Percentiles rank a stretch among this genome's conserved stretches.
Conservation (phyloP, 2,113 vertebrate species). For the Hydropotes inermis region DNA sequence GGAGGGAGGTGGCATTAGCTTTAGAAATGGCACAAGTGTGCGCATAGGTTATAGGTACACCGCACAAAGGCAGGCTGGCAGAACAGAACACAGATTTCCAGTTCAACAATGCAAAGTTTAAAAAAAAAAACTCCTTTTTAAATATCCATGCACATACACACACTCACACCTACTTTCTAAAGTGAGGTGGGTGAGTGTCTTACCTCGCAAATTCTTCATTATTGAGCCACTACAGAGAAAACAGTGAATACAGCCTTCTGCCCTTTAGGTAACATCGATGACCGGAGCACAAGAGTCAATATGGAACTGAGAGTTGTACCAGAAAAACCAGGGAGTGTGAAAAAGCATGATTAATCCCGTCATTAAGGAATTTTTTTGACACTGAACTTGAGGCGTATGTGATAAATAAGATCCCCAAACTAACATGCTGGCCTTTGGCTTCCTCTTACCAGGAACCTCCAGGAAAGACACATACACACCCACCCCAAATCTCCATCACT, state of each 20-base stretch:
- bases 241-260: background rate
- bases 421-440: background rate
- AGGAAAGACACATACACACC: background rate
- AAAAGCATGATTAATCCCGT: background rate
- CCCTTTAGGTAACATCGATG: background rate
- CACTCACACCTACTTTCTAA: background rate
- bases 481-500: background rate
- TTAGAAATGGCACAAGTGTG: constrained; percentile 66
- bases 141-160: constrained; percentile 20
- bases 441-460: background rate
- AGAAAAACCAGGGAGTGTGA: background rate
- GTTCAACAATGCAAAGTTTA: constrained; percentile 59
- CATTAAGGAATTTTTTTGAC: constrained; percentile 12
- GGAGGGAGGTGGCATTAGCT: constrained; percentile 69
- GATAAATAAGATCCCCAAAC: constrained; percentile 19
- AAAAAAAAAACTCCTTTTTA: constrained; percentile 62
- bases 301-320: background rate
- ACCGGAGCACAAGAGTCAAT: background rate
- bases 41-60: constrained; percentile 16
- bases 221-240: background rate
- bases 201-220: background rate
- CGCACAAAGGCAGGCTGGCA: constrained; percentile 42
- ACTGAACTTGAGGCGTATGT: constrained; percentile 25
- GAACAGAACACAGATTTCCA: constrained; percentile 45
- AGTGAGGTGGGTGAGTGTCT: background rate